Conservation (phyloP, 2,113 vertebrate genomes). For the Meleagris gallopavo region DNA sequence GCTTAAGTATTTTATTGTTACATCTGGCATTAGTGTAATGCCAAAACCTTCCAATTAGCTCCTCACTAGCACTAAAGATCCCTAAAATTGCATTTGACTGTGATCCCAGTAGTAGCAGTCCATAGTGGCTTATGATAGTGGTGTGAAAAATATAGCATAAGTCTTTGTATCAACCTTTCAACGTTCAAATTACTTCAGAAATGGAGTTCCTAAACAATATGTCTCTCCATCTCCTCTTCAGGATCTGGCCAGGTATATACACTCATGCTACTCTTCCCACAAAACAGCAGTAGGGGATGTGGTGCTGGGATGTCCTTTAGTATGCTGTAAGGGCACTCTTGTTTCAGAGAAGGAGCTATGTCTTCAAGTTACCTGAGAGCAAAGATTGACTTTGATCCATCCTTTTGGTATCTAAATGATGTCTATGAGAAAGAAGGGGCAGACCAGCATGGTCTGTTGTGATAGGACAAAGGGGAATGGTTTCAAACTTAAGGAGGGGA, state of each 20-base stretch:
- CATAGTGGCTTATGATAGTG: fast-evolving
- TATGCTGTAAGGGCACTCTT: background rate
- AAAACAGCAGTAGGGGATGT: fast-evolving
- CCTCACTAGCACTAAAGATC: background rate
- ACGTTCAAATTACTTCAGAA: background rate
- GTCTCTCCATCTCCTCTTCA: background rate
- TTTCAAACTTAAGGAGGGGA: too few species aligned
- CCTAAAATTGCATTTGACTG: background rate
- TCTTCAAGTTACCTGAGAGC: background rate
- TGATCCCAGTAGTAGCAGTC: background rate
- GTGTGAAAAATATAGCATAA: background rate
- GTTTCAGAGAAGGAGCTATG: background rate
- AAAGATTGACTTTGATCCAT: background rate
- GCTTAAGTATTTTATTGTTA: background rate
- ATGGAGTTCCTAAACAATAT: background rate
- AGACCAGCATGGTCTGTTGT: too few species aligned
- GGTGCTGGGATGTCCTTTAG: background rate
- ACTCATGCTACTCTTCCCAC: background rate
- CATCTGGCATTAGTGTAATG: background rate
- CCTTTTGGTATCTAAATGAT: too few species aligned
- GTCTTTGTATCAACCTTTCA: background rate
- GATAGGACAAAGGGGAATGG: too few species aligned
- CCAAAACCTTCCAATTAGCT: background rate
- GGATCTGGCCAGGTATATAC: background rate
- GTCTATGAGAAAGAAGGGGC: too few species aligned